phyloP scores from a whole-genome alignment of 2,888 invertebrate species.

The Drosophila ezoana region DNA sequence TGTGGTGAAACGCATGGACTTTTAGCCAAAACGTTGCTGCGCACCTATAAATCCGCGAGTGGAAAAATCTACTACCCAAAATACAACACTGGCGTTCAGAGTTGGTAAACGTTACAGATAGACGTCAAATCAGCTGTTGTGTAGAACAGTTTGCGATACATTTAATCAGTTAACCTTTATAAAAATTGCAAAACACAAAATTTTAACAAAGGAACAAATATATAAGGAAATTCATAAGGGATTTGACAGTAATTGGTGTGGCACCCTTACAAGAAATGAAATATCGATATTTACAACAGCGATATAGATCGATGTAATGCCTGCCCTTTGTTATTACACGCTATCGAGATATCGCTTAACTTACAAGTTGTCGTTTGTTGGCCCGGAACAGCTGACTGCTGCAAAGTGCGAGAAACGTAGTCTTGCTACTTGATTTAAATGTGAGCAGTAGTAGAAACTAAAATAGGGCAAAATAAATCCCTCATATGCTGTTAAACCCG shows the following conservation, averaged over 20 bases:
- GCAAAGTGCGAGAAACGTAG: background rate
- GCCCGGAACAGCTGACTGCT: conserved; percentile 35
- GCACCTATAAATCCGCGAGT: conserved; percentile 55
- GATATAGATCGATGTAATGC: conserved; percentile 7
- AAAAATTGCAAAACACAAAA: conserved; percentile 2
- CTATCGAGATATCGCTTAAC: conserved; percentile 27
- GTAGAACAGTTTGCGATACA: background rate
- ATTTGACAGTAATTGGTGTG: conserved; percentile 2
- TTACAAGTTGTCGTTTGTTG: conserved; percentile 10
- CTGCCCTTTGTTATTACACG: background rate
- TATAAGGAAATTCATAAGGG: background rate
- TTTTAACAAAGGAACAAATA: background rate
- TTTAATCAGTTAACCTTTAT: background rate
- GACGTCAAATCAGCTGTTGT: conserved; percentile 39
- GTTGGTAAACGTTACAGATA: conserved; percentile 26
- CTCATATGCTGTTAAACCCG: background rate
- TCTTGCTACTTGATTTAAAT: background rate
- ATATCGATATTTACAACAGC: conserved; percentile 22
- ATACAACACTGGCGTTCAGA: conserved; percentile 51
- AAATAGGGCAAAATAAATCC: background rate
- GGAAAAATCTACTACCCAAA: conserved; percentile 62
- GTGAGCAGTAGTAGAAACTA: background rate
- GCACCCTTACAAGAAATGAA: background rate
- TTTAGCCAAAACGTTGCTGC: conserved; percentile 52
- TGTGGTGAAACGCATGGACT: conserved; percentile 46